phyloP scores from a whole-genome alignment of 2,797 vertebrate genomes.

The Enteromius trimaculatus region DNA sequence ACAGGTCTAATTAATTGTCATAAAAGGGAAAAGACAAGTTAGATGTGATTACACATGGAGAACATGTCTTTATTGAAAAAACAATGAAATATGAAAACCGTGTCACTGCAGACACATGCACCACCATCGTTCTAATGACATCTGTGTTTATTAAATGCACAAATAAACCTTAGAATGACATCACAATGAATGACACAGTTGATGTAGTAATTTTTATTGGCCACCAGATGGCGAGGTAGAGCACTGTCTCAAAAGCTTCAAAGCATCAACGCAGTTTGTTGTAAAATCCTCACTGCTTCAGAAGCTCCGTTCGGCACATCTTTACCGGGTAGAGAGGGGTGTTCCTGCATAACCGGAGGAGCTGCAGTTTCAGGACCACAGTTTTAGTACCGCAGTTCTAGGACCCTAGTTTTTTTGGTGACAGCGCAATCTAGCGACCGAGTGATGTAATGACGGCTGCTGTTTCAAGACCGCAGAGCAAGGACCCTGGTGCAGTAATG shows the following conservation, averaged over 20 bases:
- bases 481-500: too few relatives aligned
- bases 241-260: neutral
- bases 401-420: too few relatives aligned
- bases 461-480: too few relatives aligned
- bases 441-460: too few relatives aligned
- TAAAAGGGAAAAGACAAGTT: too few relatives aligned
- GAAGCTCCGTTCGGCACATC: neutral
- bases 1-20: too few relatives aligned
- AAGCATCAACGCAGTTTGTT: neutral
- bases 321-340: neutral
- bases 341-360: too few relatives aligned
- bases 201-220: neutral
- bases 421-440: too few relatives aligned
- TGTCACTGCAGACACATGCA: neutral
- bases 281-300: neutral
- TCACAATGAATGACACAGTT: neutral
- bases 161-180: neutral
- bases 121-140: neutral
- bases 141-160: neutral
- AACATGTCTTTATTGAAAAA: too few relatives aligned
- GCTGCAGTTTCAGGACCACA: too few relatives aligned
- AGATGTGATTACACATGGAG: too few relatives aligned
- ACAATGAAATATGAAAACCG: neutral
- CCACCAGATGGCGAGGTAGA: neutral
- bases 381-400: too few relatives aligned